A percentile compares a stretch with the other conserved stretches of the same genome.
Conservation (phyloP, 37 sponge, comb jelly and placozoan species). For the Cliona cf. orientalis region DNA sequence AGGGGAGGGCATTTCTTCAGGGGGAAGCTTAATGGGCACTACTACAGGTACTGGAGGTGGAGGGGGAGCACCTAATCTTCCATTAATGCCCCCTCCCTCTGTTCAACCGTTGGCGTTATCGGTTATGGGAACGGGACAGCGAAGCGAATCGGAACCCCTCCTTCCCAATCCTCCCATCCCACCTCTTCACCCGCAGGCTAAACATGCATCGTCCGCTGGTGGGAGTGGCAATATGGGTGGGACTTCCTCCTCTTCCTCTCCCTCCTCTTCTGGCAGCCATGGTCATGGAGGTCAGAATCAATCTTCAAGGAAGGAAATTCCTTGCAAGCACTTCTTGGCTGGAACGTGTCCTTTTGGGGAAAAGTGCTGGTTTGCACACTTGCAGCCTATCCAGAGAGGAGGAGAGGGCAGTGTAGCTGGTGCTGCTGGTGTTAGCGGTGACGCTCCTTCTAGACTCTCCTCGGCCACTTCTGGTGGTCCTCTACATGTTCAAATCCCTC, state of each 20-base stretch:
- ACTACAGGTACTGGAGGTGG: not conserved
- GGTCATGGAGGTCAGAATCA: not conserved
- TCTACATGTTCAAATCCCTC: slow-evolving; percentile 6
- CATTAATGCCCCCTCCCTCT: too few species aligned
- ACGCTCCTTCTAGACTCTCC: not conserved
- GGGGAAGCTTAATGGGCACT: too few species aligned
- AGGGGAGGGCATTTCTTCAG: too few species aligned
- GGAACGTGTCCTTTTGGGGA: slow-evolving; percentile 75
- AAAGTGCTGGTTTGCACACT: slow-evolving; percentile 81
- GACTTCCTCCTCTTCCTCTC: not conserved
- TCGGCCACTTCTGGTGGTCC: too few species aligned
- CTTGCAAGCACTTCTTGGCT: slow-evolving; percentile 58
- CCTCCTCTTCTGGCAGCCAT: not conserved
- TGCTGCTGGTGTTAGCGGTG: not conserved
- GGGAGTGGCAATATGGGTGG: not conserved
- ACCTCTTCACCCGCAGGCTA: not conserved
- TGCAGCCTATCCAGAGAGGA: not conserved
- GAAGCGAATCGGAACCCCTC: slow-evolving; percentile 28
- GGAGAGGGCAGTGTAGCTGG: not conserved
- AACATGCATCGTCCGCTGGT: not conserved
- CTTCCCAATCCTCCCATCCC: slow-evolving; percentile 22
- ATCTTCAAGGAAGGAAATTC: slow-evolving; percentile 42
- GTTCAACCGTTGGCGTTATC: too few species aligned
- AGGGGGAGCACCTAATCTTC: too few species aligned
- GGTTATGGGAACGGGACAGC: too few species aligned